These are phyloP conservation scores for Discoglossus pictus DNA, from an alignment of 2,797 vertebrate genomes.

Conservation along the genomic window DNA sequence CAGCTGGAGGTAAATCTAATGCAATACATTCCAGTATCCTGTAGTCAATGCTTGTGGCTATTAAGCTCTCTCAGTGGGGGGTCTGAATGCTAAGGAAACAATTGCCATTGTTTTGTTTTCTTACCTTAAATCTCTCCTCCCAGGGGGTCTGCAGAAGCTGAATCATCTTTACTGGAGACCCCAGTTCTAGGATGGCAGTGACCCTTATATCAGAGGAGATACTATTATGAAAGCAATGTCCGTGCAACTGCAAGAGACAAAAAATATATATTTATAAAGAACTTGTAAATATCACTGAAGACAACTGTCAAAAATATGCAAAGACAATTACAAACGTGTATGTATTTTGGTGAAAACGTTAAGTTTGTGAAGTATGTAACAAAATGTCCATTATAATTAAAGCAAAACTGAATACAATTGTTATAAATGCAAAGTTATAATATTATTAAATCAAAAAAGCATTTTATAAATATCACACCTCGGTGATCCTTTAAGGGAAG, in stretches of 20 bases:
- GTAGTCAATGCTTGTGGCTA: background rate
- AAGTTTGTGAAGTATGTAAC: no score
- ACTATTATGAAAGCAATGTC: constrained; percentile 76
- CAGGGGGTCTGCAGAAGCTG: constrained; percentile 92
- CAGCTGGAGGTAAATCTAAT: constrained; percentile 19
- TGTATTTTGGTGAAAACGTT: no score
- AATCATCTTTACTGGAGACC: constrained; percentile 89
- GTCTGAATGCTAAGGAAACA: constrained; percentile 31
- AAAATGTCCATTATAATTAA: no score
- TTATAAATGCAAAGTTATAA: no score
- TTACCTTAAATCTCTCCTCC: constrained; percentile 93
- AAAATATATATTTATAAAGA: no score
- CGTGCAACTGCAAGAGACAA: constrained; percentile 73
- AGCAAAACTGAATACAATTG: no score
- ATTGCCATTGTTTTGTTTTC: constrained; percentile 55
- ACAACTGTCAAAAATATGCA: background rate
- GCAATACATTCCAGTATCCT: background rate
- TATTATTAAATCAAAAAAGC: no score
- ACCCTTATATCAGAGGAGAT: constrained; percentile 68
- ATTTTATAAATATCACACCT: no score
- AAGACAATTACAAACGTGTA: background rate
- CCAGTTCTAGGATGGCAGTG: constrained; percentile 85
- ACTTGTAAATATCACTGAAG: no score
- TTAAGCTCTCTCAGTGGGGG: constrained; percentile 12
- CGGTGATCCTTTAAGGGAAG: no score